Percentiles rank a stretch among this genome's conserved stretches.
These are phyloP conservation scores for Nomia melanderi DNA, from an alignment of 1,140 invertebrate species.

Conservation along the genomic window DNA sequence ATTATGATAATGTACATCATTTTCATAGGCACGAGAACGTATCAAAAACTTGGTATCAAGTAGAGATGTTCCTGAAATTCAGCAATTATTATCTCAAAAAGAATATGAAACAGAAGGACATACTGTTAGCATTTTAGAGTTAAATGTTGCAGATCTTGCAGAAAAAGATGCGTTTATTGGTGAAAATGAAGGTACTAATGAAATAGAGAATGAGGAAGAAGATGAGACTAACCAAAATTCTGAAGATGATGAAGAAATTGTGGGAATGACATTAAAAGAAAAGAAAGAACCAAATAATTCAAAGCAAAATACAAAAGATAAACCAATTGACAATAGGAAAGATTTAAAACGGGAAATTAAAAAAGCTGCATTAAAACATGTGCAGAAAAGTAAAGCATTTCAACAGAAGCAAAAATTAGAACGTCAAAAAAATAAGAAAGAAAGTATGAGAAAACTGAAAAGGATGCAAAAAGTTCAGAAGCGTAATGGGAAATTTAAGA, in stretches of 20 bases:
- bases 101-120: conserved; percentile 88
- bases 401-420: conserved; percentile 87
- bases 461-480: conserved; percentile 38
- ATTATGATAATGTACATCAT: neutral
- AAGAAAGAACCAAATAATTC: conserved; percentile 56
- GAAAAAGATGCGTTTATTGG: conserved; percentile 86
- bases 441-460: conserved; percentile 46
- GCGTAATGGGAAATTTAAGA: conserved; percentile 30
- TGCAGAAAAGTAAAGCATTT: conserved; percentile 88
- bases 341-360: conserved; percentile 86
- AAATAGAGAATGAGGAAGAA: conserved; percentile 77
- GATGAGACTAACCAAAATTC: conserved; percentile 71
- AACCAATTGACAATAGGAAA: conserved; percentile 82
- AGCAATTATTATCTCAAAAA: conserved; percentile 84
- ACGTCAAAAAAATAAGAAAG: conserved; percentile 65
- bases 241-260: conserved; percentile 74
- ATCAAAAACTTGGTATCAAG: conserved; percentile 85
- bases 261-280: conserved; percentile 83
- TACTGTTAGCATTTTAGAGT: conserved; percentile 87
- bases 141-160: conserved; percentile 85
- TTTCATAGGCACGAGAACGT: conserved; percentile 83
- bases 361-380: conserved; percentile 84
- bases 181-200: conserved; percentile 82
- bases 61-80: conserved; percentile 85
- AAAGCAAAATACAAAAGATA: conserved; percentile 42